Evolutionary conservation across 2,888 invertebrate genomes (phyloP), one percentile per base, ranked within the genome.

Genomic region (Sminthurides aquaticus): DNA sequence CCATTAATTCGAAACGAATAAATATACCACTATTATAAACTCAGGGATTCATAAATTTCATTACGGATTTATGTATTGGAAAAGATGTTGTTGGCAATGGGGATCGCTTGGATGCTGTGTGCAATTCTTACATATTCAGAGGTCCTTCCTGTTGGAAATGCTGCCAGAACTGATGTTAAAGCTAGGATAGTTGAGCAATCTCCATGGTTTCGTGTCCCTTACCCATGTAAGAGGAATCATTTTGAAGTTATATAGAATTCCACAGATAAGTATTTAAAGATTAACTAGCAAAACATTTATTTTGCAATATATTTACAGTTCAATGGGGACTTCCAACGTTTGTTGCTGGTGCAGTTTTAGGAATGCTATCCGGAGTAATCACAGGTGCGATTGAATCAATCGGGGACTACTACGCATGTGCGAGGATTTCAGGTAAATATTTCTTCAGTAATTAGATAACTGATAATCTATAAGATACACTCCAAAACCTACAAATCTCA

Each of bases 171-270:
- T 0, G 90, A 91, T 76, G 82, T 84, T 15, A 87, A 88, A 74
- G 76, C 86, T 2, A 82, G 83, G 68, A 86, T 90, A 60, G 80
- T 91, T 25, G 80, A 82, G 15, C 84, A 86, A 73, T 86, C 89
- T 0, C 85, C 86, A 0, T 91, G 90, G 90, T 87, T 91, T 76
- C 81, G 88, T 25, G 75, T 91, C n/a, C 89, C 90, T 0, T 90
- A 90, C 79, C 90, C 91, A 69, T 88, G 85, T 85, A 77, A n/a
- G n/a, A n/a, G n/a, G n/a, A n/a, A n/a, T n/a, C 77, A 77, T 66
- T 3, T 20, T n/a, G n/a, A n/a, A n/a, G n/a, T n/a, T n/a, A n/a
- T n/a, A n/a, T n/a, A n/a, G n/a, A n/a, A n/a, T n/a, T n/a, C n/a
- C n/a, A n/a, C n/a, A n/a, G n/a, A n/a, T n/a, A n/a, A n/a, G n/a